Evolutionary conservation across 2,797 vertebrate species (phyloP), one percentile per base, ranked within the genome.

Genomic region (Thripadectes ignobilis): DNA sequence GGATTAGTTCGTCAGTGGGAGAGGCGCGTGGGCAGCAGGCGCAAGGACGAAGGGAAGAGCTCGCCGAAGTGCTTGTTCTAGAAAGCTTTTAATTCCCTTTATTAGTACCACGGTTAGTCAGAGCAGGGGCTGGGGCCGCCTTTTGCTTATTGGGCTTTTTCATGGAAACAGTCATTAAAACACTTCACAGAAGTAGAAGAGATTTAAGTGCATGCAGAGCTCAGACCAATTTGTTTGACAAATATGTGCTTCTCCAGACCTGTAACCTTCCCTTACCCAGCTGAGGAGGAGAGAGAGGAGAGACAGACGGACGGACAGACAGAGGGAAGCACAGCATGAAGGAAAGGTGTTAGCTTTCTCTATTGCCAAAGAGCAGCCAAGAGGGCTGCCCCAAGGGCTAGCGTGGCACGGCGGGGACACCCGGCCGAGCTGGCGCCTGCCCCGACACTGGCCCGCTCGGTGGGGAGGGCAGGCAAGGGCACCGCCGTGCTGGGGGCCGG

Each of bases 111-210:
- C 76, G 14, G 87, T 97, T 96, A 93, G 89, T 91, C 88, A 59
- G 91, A 91, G 88, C 13, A 49, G 85, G 85, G 84, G 7, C 27
- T 16, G 93, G 96, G 97, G 83, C 65, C 29, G 3, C 48, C 84
- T 90, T 63, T 51, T 29, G 41, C 68, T 38, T 71, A 52, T 71
- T 15, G 69, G 95, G 87, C 92, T 95, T 98, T 98, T 98, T 97
- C 97, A 98, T 84, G 97, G 97, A 98, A 98, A 98, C 96, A 97
- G 87, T 97, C 76, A 77, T 97, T 97, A 97, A 98, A 97, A 98
- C 98, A 98, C 98, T 98, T 98, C 98, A 98, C 95, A 98, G 98
- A 98, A 98, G 98, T 98, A 98, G 97, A 95, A 97, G 92, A 97
- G 85, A 89, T 95, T 92, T 81, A 91, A 88, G 95, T 68, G 93